A percentile compares a stretch with the other conserved stretches of the same genome.
phyloP scores from a whole-genome alignment of 2,113 vertebrate species.

The Pluvialis apricaria region DNA sequence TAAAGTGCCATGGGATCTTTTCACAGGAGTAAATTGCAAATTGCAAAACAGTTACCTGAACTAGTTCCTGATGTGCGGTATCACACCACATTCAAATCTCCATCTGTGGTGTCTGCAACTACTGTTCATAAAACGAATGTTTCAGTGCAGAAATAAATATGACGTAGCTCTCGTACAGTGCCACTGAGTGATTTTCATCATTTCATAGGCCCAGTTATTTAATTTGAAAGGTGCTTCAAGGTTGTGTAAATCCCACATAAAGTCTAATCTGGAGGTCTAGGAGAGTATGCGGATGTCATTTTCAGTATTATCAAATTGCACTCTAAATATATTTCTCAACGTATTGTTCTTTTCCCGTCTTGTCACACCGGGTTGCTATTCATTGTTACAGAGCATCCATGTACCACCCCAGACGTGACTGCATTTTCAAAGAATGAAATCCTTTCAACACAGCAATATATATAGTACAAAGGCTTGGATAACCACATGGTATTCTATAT shows the following conservation, averaged over 20 bases:
- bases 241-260: neutral
- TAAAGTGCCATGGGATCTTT: slow-evolving; percentile 70
- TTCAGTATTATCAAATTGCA: neutral
- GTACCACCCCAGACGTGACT: neutral
- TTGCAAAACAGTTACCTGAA: slow-evolving; percentile 71
- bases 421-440: slow-evolving; percentile 48
- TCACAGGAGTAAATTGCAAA: slow-evolving; percentile 62
- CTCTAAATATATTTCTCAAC: neutral
- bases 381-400: neutral
- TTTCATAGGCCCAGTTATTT: neutral
- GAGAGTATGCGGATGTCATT: neutral
- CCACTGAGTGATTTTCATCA: neutral
- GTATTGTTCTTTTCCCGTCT: neutral
- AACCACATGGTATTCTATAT: neutral
- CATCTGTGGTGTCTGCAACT: slow-evolving; percentile 70
- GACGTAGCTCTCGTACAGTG: neutral
- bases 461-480: slow-evolving; percentile 5
- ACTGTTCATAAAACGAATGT: slow-evolving; percentile 58
- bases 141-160: slow-evolving; percentile 36
- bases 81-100: slow-evolving; percentile 73
- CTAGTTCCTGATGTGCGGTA: slow-evolving; percentile 71
- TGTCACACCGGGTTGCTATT: neutral
- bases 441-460: neutral
- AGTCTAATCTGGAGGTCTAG: neutral
- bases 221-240: neutral